phyloP scores from a whole-genome alignment of 2,888 invertebrate species.

The Ethmia dodecea region DNA sequence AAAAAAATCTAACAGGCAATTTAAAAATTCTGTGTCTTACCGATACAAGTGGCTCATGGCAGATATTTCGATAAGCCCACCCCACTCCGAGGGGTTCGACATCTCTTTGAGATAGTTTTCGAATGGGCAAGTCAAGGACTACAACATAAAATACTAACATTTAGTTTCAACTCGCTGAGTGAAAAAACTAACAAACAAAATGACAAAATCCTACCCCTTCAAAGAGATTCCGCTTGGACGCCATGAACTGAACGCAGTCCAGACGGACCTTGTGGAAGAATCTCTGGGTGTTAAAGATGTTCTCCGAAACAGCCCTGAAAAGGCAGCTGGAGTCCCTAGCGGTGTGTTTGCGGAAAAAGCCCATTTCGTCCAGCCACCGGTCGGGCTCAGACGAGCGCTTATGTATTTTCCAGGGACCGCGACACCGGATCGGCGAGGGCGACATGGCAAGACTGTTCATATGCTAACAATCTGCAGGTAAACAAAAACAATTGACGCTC shows the following conservation, averaged over 20 bases:
- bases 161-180: constrained; percentile 10
- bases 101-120: constrained; percentile 84
- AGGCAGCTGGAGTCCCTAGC: constrained; percentile 93
- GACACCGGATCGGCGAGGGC: constrained; percentile 65
- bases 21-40: constrained; percentile 54
- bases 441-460: constrained; percentile 49
- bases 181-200: constrained; percentile 15
- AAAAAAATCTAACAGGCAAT: constrained; percentile 8
- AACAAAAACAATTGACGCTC: constrained; percentile 72
- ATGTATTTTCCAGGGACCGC: constrained; percentile 68
- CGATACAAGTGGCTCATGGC: constrained; percentile 84
- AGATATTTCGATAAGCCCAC: constrained; percentile 82
- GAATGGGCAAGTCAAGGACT: constrained; percentile 80
- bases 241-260: constrained; percentile 86
- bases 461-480: constrained; percentile 66
- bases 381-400: constrained; percentile 78
- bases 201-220: constrained; percentile 69
- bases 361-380: constrained; percentile 87
- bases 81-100: constrained; percentile 83
- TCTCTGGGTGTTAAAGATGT: constrained; percentile 83
- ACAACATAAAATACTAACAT: constrained; percentile 49
- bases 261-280: constrained; percentile 85
- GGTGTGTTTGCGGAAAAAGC: constrained; percentile 91
- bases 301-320: constrained; percentile 93
- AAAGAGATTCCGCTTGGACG: constrained; percentile 79